A percentile compares a stretch with the other conserved stretches of the same genome.
Evolutionary conservation across 2,113 vertebrate genomes (phyloP).

Genomic region (Anhinga anhinga): DNA sequence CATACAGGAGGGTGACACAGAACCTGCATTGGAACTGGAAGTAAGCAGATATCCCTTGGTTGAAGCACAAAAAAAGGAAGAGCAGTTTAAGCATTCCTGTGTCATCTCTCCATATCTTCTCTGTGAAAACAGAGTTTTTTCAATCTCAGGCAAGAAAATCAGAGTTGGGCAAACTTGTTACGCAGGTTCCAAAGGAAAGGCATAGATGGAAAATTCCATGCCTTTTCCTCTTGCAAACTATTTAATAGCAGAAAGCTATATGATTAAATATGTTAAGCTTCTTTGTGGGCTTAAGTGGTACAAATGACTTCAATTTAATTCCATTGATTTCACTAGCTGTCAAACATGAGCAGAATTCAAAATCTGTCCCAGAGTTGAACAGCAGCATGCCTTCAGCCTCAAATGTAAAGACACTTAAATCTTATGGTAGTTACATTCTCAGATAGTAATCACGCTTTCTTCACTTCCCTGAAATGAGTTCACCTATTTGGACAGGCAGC

Average conservation of each 20-base stretch:
- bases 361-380: not conserved
- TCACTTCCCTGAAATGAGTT: not conserved
- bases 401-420: not conserved
- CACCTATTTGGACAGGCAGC: not conserved
- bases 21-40: not conserved
- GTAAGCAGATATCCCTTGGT: not conserved
- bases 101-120: not conserved
- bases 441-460: fast-evolving
- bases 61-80: not conserved
- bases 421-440: not conserved
- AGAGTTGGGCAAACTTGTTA: not conserved
- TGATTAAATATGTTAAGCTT: slow-evolving; percentile 23
- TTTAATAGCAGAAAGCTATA: not conserved
- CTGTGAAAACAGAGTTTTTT: not conserved
- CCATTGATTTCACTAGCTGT: not conserved
- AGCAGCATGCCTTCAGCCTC: not conserved
- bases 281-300: not conserved
- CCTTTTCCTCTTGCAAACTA: not conserved
- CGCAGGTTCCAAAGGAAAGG: not conserved
- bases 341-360: not conserved
- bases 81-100: not conserved
- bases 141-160: not conserved
- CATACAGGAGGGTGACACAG: fast-evolving
- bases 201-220: not conserved
- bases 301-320: not conserved